Evolutionary conservation across 2,888 invertebrate species (phyloP).

Genomic region (Drosophila affinis): DNA sequence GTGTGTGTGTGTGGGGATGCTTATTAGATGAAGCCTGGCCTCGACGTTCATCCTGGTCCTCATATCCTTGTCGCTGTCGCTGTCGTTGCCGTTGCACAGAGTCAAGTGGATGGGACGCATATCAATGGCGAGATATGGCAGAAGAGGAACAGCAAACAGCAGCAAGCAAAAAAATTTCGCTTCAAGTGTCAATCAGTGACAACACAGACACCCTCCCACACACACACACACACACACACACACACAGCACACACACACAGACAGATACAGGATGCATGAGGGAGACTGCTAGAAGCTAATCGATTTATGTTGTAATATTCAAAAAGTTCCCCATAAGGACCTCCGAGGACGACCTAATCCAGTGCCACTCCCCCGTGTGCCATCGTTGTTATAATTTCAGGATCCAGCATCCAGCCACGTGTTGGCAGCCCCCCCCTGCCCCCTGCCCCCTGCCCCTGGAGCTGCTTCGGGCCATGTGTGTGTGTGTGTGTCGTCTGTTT

Average conservation of each 20-base stretch:
- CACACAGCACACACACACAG: constrained; percentile 13
- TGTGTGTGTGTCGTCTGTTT: constrained; percentile 63
- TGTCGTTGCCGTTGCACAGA: constrained; percentile 13
- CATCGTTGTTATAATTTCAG: constrained; percentile 63
- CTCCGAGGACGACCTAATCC: constrained; percentile 66
- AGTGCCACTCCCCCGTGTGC: constrained; percentile 66
- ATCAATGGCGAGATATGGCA: constrained; percentile 57
- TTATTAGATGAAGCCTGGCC: constrained; percentile 43
- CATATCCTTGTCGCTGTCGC: neutral
- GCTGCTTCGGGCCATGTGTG: constrained; percentile 49
- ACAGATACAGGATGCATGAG: neutral
- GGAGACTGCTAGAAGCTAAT: constrained; percentile 74
- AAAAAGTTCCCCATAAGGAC: constrained; percentile 77
- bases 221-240: constrained; percentile 22
- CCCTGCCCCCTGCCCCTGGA: constrained; percentile 1
- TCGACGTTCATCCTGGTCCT: constrained; percentile 6
- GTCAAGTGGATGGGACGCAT: constrained; percentile 66
- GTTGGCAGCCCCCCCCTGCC: constrained; percentile 14
- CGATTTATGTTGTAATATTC: constrained; percentile 80
- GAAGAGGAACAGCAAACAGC: constrained; percentile 54
- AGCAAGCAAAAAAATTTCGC: constrained; percentile 65
- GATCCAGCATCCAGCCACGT: constrained; percentile 54
- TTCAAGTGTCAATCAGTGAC: constrained; percentile 78
- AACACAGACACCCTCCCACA: constrained; percentile 51
- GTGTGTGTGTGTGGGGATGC: constrained; percentile 11